Evolutionary conservation across 1,140 invertebrate species (phyloP), one percentile per base, ranked within the genome.

Genomic region (Cotesia glomerata): DNA sequence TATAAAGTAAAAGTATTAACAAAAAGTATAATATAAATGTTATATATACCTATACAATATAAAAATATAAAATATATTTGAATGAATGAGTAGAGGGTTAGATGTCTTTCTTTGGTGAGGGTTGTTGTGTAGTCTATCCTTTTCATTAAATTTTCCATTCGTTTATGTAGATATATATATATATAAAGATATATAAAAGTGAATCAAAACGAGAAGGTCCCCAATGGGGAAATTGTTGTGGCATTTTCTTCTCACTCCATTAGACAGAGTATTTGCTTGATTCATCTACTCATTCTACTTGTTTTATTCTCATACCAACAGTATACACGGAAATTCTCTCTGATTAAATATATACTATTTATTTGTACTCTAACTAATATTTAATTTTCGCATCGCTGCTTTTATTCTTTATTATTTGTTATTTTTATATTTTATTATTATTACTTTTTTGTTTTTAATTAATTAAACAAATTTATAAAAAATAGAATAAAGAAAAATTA

Each of bases 211-310:
- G 39, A 45, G 39, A 45, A 32, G 26, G 65, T 8, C 34, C 56
- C 52, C 45, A 14, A 64, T 61, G 65, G 51, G 69, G 68, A 79
- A 76, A 79, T 78, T 78, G 74, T 80, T 76, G 72, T 72, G 77
- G 79, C 78, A 75, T 82, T 82, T 82, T 79, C 80, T 77, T 81
- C 79, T 74, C 79, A 78, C 75, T 61, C 78, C 80, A 83, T 84
- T 83, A 84, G 79, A 72, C 75, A 61, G 11, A 45, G 70, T 74
- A 75, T 80, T 78, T 77, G 78, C 69, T 63, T 74, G 51, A 63
- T 51, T 77, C 74, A 9, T 11, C 39, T 45, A 45, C 11, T 45
- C 39, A 9, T 45, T 39, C 36, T 45, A 45, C 39, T 26, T 26
- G 26, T 26, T 26, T 26, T 26, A 26, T 56, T 72, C 65, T 8